Base-by-base conservation (phyloP, 2,797 vertebrate species). In the Phalloptychus januarius region DNA sequence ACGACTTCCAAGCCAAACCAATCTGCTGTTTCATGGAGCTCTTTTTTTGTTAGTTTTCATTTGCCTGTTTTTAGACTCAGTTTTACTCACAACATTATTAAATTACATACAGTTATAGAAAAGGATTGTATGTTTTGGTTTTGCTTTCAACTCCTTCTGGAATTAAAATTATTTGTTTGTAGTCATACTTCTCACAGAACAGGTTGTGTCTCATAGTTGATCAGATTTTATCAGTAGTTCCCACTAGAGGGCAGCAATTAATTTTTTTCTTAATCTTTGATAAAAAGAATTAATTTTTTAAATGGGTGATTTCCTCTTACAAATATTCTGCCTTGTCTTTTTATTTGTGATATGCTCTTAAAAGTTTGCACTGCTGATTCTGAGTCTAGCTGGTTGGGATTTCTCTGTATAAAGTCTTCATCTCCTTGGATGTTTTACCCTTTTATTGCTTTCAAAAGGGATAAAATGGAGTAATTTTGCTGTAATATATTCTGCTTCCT, bases 191-290 rank as follows among this genome's bases (percentile, higher is more conserved):
- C 12, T 63, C 15, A 15, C 10, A 58, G 28, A 15, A 31, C 5
- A 63, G 15, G 61, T 65, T 8, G 33, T 20, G 15, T 33, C 2
- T 65, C 33, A 52, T 1, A 4, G 31, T 11, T n/a, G 12, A 79
- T 79, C 7, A 44, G 74, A 48, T 76, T 46, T 16, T 44, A 80
- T 33, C 6, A 8, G 18, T 20, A 40, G 7, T 10, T 0, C 1
- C 87, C 92, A 91, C 85, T 80, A 91, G 93, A 91, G 88, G 92
- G 86, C 81, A 89, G 80, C 76, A 85, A 69, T 45, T 0, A 33
- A 25, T 72, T 70, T 25, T 52, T 20, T 67, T 2, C 23, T 33
- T 2, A 44, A 38, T 56, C 40, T 52, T 84, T 36, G 40, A 33
- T 13, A n/a, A 69, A 13, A 44, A 13, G 0, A 13, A 42, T 25